Base-by-base conservation (phyloP, 2,888 invertebrate species). In the Phasia obesa region DNA sequence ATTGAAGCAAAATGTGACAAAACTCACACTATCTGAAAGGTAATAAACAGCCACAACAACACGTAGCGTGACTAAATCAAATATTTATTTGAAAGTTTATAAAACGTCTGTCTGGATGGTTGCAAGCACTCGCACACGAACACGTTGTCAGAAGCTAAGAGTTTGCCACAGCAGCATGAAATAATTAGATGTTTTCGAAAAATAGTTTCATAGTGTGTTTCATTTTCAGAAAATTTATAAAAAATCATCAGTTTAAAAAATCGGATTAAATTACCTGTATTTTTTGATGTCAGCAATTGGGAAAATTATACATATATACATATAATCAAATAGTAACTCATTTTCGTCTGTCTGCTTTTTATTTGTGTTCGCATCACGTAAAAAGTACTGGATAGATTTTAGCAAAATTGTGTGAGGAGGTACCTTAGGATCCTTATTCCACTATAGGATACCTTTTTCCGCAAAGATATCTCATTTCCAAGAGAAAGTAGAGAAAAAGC, bases 21-120 rank as follows among this genome's bases (percentile, higher is more conserved):
- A 78, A 57, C 70, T n/a, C 78, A 70, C 71, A 79, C 57, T 57
- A 25, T 57, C 57, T 71, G 78, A n/a, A n/a, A 4, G 78, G 71
- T 78, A 42, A 27, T 5, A 60, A 67, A 60, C 21, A 57, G 76
- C 35, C 59, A n/a, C 47, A 53, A 53, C 15, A 35, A 62, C 53
- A 69, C 60, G 53, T 77, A 60, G 53, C 42, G 53, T 69, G 67
- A 69, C 69, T 62, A 69, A 53, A 62, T 69, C 53, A 44, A 62
- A 60, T 60, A 77, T 69, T 69, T 77, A 77, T 77, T 44, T 19
- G 42, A 77, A 44, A 69, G 62, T 55, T 31, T 35, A 69, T 69
- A 35, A 77, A 53, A 53, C 49, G 25, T 75, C 47, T 59, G 5
- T 49, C 19, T 57, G 1, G 55, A 55, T 49, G 51, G 21, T 25